Percentiles rank a stretch among this genome's conserved stretches.
Conservation (phyloP, 2,797 vertebrate species). For the Paedocypris micromegethes region DNA sequence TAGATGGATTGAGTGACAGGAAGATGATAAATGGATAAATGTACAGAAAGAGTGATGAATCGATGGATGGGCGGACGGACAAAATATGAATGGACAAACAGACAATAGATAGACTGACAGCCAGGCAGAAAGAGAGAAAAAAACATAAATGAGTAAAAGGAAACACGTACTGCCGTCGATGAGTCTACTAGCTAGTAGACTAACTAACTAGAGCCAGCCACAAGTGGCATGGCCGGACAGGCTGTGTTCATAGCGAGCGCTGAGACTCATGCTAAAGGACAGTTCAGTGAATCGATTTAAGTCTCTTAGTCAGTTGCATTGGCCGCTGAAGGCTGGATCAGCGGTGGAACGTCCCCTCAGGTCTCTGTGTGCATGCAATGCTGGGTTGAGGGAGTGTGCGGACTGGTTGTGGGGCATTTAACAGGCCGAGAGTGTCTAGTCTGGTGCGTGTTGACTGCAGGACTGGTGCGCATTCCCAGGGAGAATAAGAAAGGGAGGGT, state of each 20-base stretch:
- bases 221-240: conserved; percentile 33
- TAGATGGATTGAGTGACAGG: no score
- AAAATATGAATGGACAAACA: no score
- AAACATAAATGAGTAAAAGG: no score
- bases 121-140: no score
- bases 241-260: conserved; percentile 37
- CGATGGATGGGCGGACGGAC: no score
- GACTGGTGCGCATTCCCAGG: conserved; percentile 35
- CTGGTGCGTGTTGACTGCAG: conserved; percentile 30
- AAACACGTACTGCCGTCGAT: no score
- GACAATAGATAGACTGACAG: no score
- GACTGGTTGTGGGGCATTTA: conserved; percentile 41
- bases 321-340: conserved; percentile 38
- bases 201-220: conserved; percentile 17
- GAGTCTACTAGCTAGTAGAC: no score
- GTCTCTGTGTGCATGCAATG: conserved; percentile 32
- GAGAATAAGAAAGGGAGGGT: conserved; percentile 50
- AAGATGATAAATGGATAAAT: no score
- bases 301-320: conserved; percentile 32
- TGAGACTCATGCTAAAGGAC: conserved; percentile 32
- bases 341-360: conserved; percentile 33
- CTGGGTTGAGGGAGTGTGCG: conserved; percentile 12
- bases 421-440: conserved; percentile 33
- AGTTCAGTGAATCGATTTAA: conserved; percentile 41
- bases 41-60: no score